Conservation (phyloP, 2,888 invertebrate genomes). For the Rhagonycha lutea region DNA sequence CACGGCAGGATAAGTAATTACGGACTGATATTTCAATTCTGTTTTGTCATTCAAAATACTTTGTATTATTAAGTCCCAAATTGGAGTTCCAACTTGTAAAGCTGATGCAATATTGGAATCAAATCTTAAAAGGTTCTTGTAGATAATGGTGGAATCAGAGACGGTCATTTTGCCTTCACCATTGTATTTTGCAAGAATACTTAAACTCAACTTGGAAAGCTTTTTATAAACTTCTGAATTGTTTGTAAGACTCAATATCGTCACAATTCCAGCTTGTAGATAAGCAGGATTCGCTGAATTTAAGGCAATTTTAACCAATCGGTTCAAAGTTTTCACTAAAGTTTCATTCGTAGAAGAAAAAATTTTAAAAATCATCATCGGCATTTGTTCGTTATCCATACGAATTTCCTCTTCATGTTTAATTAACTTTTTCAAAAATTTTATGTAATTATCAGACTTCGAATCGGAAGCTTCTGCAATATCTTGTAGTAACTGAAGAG, state of each 20-base stretch:
- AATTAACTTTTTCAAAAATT: slow-evolving; percentile 58
- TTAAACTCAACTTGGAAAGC: slow-evolving; percentile 37
- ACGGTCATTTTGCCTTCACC: slow-evolving; percentile 30
- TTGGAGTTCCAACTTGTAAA: slow-evolving; percentile 20
- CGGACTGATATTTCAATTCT: slow-evolving; percentile 45
- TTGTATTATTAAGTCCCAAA: slow-evolving; percentile 56
- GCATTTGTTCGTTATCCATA: slow-evolving; percentile 69
- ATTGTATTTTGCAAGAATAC: slow-evolving; percentile 35
- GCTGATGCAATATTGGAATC: slow-evolving; percentile 37
- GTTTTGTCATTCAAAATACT: slow-evolving; percentile 58
- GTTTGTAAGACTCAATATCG: slow-evolving; percentile 47
- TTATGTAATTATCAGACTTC: slow-evolving; percentile 52
- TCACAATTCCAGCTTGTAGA: slow-evolving; percentile 51
- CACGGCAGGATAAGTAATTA: slow-evolving; percentile 55
- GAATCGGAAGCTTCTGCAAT: slow-evolving; percentile 48
- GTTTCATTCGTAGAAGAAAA: slow-evolving; percentile 54
- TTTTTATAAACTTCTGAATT: slow-evolving; percentile 41
- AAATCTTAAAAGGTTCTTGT: slow-evolving; percentile 40
- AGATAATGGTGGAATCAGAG: slow-evolving; percentile 39
- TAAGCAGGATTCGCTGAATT: slow-evolving; percentile 55
- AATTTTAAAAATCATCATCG: slow-evolving; percentile 65
- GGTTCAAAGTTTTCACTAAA: slow-evolving; percentile 45
- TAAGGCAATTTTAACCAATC: slow-evolving; percentile 45
- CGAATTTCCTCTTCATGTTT: slow-evolving; percentile 63
- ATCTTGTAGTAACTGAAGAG: slow-evolving; percentile 59